These are phyloP conservation scores for Chironomus striatipennis DNA, from an alignment of 1,140 invertebrate genomes.

Conservation along the genomic window DNA sequence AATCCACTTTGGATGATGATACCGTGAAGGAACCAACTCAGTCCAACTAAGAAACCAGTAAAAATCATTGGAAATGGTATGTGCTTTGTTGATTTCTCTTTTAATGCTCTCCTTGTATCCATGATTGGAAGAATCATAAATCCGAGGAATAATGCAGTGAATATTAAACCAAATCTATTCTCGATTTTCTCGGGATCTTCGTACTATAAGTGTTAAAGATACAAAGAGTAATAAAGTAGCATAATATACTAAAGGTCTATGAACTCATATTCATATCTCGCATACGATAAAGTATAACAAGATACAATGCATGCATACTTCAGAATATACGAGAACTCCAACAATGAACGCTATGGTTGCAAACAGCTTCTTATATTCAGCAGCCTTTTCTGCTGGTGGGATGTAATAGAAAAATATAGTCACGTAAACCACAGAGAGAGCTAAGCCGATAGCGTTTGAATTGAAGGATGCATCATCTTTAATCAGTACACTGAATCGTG, in stretches of 20 bases:
- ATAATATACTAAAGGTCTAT: too few species aligned
- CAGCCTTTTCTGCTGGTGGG: not conserved
- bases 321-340: not conserved
- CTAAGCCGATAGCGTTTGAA: not conserved
- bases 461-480: not conserved
- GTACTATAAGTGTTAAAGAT: not conserved
- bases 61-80: not conserved
- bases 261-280: not conserved
- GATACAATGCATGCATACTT: not conserved
- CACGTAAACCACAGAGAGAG: not conserved
- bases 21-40: not conserved
- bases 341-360: not conserved
- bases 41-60: not conserved
- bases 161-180: not conserved
- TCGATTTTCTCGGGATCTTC: constrained; percentile 2
- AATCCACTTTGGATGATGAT: not conserved
- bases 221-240: not conserved
- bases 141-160: not conserved
- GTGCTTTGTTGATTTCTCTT: not conserved
- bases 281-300: not conserved
- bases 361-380: not conserved
- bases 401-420: not conserved
- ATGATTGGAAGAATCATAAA: not conserved
- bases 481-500: not conserved
- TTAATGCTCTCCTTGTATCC: not conserved